Percentiles rank a stretch among this genome's conserved stretches.
Conservation (phyloP, 2,113 vertebrate species). For the Ailuropoda melanoleuca region DNA sequence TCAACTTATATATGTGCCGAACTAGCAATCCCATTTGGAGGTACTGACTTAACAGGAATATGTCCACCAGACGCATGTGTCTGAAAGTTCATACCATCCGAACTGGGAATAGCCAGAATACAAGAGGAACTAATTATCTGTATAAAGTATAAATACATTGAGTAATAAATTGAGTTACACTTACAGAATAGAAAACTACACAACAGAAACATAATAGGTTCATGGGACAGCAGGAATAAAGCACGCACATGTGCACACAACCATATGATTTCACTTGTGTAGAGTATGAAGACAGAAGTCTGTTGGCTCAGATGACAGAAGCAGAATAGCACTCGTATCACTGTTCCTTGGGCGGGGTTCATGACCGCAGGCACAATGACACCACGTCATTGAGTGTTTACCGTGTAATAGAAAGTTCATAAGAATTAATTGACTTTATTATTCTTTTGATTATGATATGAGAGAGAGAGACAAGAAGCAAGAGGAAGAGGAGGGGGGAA, state of each 20-base stretch:
- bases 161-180: background rate
- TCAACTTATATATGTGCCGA: background rate
- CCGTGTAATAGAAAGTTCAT: background rate
- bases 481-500: background rate
- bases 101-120: background rate
- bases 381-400: background rate
- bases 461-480: no score
- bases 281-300: background rate
- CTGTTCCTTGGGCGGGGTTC: background rate
- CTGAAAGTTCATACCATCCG: background rate
- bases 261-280: background rate
- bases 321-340: no score
- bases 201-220: background rate
- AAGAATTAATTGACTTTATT: background rate
- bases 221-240: background rate
- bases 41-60: background rate
- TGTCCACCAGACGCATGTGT: background rate
- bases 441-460: background rate
- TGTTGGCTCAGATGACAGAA: background rate
- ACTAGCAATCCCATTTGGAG: background rate
- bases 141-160: background rate
- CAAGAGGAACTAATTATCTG: background rate
- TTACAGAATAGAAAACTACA: background rate
- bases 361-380: background rate
- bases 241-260: background rate